Evolutionary conservation across 2,113 vertebrate genomes (phyloP), one percentile per base, ranked within the genome.

Genomic region (Fulmarus glacialis): DNA sequence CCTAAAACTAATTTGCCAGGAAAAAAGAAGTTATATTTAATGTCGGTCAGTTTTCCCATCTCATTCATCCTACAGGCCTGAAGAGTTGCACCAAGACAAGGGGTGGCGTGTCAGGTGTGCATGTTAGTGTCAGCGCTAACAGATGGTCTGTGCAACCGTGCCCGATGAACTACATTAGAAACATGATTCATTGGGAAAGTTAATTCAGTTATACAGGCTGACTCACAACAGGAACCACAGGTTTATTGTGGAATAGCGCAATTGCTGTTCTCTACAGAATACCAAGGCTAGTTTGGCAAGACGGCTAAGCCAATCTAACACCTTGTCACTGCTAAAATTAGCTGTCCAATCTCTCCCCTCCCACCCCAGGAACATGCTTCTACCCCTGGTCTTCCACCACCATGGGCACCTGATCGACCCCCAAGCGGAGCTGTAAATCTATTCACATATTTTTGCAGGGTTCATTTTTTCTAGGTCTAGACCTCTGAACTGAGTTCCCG

Each of bases 401-500:
- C 27, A 45, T 0, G 5, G 29, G 15, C 50, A 91, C 14, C 26
- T 52, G 20, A 45, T 7, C 2, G 6, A 59, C 4, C 2, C 29
- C 18, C 8, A 86, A 23, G 1, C 1, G 32, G 10, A 87, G 7
- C 2, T 0, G 0, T 48, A 66, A 43, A 80, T 83, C 24, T 45
- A 22, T 40, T 47, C 40, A 53, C 1, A 1, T 32, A 68, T 53
- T 83, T 83, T 73, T 7, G 1, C 34, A 47, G 29, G 26, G n/a
- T 56, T 70, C 26, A 21, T 34, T 91, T 80, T 72, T 80, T 48
- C 23, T 22, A 52, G n/a, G 30, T 47, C 38, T 43, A 72, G 38
- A 67, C 17, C n/a, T 63, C 82, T 40, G 50, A 86, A 63, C 3
- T 0, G 0, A 72, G 45, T 36, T 36, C 32, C 30, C 8, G 0